These are phyloP conservation scores for Coptotermes formosanus DNA, from an alignment of 1,140 invertebrate genomes.

Conservation along the genomic window DNA sequence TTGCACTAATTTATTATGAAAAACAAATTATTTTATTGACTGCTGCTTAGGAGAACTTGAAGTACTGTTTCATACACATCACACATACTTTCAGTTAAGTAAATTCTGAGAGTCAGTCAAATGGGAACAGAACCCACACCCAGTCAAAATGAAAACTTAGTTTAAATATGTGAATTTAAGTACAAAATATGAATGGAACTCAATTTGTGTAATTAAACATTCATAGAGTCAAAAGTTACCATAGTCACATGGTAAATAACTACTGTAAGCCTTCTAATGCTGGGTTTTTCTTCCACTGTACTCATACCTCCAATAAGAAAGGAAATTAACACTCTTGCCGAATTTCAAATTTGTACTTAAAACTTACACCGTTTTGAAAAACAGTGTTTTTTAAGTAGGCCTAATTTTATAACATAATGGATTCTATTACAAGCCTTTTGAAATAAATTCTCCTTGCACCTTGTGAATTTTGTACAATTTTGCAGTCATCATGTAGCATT, in stretches of 20 bases:
- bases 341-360: neutral
- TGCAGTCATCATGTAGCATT: neutral
- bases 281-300: neutral
- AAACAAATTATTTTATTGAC: neutral
- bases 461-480: conserved; percentile 9
- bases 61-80: conserved; percentile 15
- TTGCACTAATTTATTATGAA: conserved; percentile 20
- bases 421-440: neutral
- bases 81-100: conserved; percentile 25
- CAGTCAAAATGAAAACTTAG: neutral
- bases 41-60: neutral
- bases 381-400: neutral
- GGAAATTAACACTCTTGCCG: neutral
- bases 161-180: neutral
- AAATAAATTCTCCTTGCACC: conserved; percentile 1
- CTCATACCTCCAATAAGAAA: neutral
- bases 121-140: neutral
- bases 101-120: conserved; percentile 26
- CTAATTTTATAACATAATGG: conserved; percentile 1
- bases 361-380: neutral
- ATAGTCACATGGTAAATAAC: neutral
- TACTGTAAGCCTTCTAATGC: neutral
- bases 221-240: neutral
- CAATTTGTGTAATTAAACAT: neutral
- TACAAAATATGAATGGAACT: conserved; percentile 1